These are phyloP conservation scores for Hyposoter dolosus DNA, from an alignment of 2,888 invertebrate species.

Conservation along the genomic window DNA sequence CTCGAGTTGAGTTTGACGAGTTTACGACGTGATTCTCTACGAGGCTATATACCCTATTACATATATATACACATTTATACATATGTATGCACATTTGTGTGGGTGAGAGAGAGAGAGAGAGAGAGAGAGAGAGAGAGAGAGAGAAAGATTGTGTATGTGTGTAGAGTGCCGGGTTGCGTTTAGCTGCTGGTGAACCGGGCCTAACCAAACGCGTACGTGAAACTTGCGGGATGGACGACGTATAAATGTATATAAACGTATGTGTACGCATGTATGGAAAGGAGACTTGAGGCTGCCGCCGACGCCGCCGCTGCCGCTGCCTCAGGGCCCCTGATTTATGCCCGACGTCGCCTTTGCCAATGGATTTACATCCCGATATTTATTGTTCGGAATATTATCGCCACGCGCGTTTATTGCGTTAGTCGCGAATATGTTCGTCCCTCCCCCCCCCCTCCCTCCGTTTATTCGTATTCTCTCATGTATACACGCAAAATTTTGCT, in stretches of 20 bases:
- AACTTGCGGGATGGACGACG: slow-evolving; percentile 65
- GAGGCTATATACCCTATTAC: slow-evolving; percentile 50
- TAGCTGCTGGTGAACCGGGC: slow-evolving; percentile 50
- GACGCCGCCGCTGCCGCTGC: slow-evolving; percentile 62
- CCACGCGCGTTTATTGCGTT: slow-evolving; percentile 82
- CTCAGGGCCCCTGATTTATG: slow-evolving; percentile 82
- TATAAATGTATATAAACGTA: not conserved
- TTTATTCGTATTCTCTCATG: not conserved
- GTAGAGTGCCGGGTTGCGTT: slow-evolving; percentile 10
- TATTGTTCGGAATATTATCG: slow-evolving; percentile 84
- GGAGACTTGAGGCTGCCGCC: slow-evolving; percentile 63
- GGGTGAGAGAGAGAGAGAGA: not conserved
- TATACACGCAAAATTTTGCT: slow-evolving; percentile 3
- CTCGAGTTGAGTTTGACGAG: slow-evolving; percentile 84
- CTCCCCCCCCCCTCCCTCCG: not conserved
- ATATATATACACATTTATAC: slow-evolving; percentile 5
- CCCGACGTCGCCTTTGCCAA: slow-evolving; percentile 84
- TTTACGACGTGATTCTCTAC: slow-evolving; percentile 80
- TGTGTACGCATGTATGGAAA: not conserved
- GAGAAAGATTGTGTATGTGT: not conserved
- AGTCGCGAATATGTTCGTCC: slow-evolving; percentile 71
- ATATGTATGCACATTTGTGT: not conserved
- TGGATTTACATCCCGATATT: slow-evolving; percentile 84
- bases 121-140: too few relatives aligned
- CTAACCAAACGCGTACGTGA: slow-evolving; percentile 75